Base-by-base conservation (phyloP, 2,797 vertebrate species). In the Fringilla coelebs region DNA sequence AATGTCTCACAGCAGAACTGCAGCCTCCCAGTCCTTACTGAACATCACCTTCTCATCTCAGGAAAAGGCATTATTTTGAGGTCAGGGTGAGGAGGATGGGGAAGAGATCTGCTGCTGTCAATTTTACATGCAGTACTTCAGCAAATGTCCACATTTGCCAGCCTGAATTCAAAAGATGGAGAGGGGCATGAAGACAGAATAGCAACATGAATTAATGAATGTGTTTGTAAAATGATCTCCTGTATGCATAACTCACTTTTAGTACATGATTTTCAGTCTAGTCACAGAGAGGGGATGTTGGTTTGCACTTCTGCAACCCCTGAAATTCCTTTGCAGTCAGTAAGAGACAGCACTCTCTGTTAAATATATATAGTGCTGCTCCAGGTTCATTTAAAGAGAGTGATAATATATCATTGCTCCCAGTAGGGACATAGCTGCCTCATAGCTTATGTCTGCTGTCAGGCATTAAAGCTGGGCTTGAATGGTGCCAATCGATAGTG, bases 381-480 rank as follows among this genome's bases (percentile, higher is more conserved):
- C 32, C n/a, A 92, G 79, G 85, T 90, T 90, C 79, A 45, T 88
- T 83, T 79, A 87, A 89, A 96, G 83, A 77, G 52, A 76, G 55
- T 57, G 74, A 76, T 92, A 91, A 88, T 88, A 78, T 38, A 92
- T 92, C 73, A 84, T 84, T 86, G 85, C 41, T 96, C 94, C 92
- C 92, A 75, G 46, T 40, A 54, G 94, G 82, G 62, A 61, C 48
- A 57, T 91, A 73, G 73, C 65, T 92, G 73, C 46, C 70, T 96
- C 82, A 49, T 65, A 75, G 66, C 43, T 93, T 71, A 45, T 51
- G 48, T 66, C 79, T 95, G 82, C 93, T 89, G 89, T 81, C 82
- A 86, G 43, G 55, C 83, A 81, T 90, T 93, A 88, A 48, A 88
- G 51, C 66, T 57, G 76, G 76, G 76, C 80, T 84, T 89, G 91